Conservation (phyloP, 1,140 invertebrate species). For the Apis cerana region DNA sequence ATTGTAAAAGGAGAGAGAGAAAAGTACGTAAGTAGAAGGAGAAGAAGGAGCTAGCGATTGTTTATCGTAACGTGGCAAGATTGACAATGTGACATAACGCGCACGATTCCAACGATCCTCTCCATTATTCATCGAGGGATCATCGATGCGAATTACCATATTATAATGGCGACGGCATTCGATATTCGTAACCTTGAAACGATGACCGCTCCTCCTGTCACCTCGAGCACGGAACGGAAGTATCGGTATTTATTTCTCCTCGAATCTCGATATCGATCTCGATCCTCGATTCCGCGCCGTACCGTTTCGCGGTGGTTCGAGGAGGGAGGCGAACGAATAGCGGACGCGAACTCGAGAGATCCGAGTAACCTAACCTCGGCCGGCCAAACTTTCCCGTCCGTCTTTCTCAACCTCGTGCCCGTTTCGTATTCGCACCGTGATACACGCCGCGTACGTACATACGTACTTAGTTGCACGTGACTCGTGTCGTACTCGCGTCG, state of each 20-base stretch:
- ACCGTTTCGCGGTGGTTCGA: neutral
- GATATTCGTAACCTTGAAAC: constrained; percentile 62
- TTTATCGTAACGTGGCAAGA: constrained; percentile 57
- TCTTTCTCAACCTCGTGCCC: constrained; percentile 14
- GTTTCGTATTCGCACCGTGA: constrained; percentile 48
- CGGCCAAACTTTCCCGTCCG: neutral
- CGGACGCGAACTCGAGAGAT: neutral
- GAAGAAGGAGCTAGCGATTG: constrained; percentile 48
- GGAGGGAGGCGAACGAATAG: neutral
- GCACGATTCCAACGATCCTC: constrained; percentile 62
- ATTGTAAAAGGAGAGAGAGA: too few species aligned
- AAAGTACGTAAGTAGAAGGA: too few species aligned
- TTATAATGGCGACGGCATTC: constrained; percentile 70
- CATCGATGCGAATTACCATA: constrained; percentile 77
- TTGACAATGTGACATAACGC: constrained; percentile 75
- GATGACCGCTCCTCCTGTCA: neutral
- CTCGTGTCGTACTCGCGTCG: too few species aligned
- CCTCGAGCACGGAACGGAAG: constrained; percentile 10
- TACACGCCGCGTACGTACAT: constrained; percentile 42
- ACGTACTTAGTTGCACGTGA: too few species aligned
- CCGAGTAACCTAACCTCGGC: constrained; percentile 14
- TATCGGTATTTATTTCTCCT: neutral
- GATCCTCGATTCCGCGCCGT: neutral
- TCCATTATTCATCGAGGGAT: constrained; percentile 76
- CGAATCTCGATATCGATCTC: neutral